Conservation (phyloP, 2,797 vertebrate species). For the Alfaro cultratus region DNA sequence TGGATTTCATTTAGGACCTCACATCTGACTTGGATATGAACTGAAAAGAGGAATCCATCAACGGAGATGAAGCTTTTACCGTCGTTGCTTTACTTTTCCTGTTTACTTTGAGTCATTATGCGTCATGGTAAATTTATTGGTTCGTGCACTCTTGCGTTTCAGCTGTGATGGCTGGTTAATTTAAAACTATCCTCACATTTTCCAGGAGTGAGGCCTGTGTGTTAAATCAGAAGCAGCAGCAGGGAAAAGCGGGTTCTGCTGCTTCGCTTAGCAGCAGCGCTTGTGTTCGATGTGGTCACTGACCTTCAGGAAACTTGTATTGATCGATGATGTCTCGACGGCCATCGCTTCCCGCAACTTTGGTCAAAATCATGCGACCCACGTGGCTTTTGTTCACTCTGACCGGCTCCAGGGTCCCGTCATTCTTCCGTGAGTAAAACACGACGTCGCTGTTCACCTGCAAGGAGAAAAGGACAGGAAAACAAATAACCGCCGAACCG, state of each 20-base stretch:
- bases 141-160: not conserved
- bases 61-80: not conserved
- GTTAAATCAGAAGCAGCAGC: constrained; percentile 1
- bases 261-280: not conserved
- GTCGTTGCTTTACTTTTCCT: not conserved
- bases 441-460: constrained; percentile 96
- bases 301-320: constrained; percentile 97
- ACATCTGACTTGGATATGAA: constrained; percentile 7
- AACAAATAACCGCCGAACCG: not conserved
- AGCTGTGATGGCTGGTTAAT: not conserved
- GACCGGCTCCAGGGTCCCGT: constrained; percentile 82
- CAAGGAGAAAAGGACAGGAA: not conserved
- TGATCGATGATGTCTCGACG: constrained; percentile 86
- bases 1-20: not conserved
- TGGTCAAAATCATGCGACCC: constrained; percentile 90
- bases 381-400: constrained; percentile 83
- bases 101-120: not conserved
- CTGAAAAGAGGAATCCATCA: not conserved
- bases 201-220: not conserved
- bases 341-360: constrained; percentile 80
- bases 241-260: not conserved
- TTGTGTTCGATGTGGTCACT: not conserved
- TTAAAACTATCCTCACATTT: not conserved
- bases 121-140: not conserved
- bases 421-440: constrained; percentile 84